Percentiles rank a stretch among this genome's conserved stretches.
Conservation (phyloP, 2,797 vertebrate species). For the Helarctos malayanus region DNA sequence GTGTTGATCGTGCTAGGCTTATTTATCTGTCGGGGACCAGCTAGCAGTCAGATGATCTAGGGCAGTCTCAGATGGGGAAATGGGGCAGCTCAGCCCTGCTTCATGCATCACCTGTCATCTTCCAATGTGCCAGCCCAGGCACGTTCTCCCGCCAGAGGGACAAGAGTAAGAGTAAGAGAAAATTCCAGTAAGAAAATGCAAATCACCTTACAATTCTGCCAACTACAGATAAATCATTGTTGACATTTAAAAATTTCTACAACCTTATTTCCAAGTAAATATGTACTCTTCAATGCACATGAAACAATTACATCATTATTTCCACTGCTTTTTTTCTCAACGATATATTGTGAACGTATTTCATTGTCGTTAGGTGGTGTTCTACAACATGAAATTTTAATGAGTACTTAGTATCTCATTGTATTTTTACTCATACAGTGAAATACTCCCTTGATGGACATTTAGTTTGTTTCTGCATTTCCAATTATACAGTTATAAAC, state of each 20-base stretch:
- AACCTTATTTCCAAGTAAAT: conserved; percentile 13
- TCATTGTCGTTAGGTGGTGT: background rate
- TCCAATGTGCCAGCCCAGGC: background rate
- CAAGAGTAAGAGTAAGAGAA: background rate
- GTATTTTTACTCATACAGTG: background rate
- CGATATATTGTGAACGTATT: background rate
- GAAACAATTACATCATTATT: background rate
- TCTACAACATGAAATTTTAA: background rate
- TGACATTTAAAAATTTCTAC: background rate
- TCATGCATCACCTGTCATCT: background rate
- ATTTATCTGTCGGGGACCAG: background rate
- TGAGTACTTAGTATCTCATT: conserved; percentile 15
- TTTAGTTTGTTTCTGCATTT: conserved; percentile 29
- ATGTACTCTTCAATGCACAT: conserved; percentile 38
- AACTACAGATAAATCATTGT: background rate
- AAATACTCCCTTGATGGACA: background rate
- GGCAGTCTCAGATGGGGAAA: background rate
- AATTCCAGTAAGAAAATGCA: background rate
- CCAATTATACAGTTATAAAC: background rate
- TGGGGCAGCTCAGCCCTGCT: background rate
- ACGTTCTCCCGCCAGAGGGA: background rate
- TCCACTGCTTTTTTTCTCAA: conserved; percentile 25
- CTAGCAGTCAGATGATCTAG: background rate
- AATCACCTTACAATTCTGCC: background rate
- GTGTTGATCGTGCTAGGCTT: background rate